Conservation (phyloP, 2,113 vertebrate species). For the Tapirus terrestris region DNA sequence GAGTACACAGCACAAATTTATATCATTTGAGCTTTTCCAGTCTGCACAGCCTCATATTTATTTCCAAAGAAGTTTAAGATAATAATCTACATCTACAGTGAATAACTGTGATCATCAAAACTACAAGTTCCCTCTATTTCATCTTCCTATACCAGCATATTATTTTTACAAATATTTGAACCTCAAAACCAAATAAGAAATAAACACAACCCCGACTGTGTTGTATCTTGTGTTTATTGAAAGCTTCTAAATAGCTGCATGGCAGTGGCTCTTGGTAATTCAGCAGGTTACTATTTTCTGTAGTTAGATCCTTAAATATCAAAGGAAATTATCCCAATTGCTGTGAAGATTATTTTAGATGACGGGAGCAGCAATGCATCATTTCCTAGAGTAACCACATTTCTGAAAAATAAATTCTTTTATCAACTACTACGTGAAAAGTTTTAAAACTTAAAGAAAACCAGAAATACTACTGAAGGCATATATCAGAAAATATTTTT, state of each 20-base stretch:
- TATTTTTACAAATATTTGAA: conserved; percentile 43
- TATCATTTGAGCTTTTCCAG: neutral
- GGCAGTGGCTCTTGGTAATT: neutral
- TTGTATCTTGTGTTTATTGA: neutral
- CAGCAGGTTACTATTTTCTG: neutral
- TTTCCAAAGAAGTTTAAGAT: conserved; percentile 1
- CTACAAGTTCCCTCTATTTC: neutral
- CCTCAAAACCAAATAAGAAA: conserved; percentile 46
- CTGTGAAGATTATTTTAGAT: neutral
- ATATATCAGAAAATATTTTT: neutral
- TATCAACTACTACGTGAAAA: neutral
- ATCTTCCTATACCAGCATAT: neutral
- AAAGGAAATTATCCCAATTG: neutral
- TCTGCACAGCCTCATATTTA: neutral
- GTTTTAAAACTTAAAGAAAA: neutral
- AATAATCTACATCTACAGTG: neutral
- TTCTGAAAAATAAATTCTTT: conserved; percentile 19
- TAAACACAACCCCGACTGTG: neutral
- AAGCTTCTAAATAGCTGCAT: neutral
- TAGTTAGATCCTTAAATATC: neutral
- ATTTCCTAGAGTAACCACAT: conserved; percentile 30
- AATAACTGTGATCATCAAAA: neutral
- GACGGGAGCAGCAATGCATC: neutral
- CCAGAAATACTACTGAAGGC: neutral
- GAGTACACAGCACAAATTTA: neutral